These are phyloP conservation scores for Gandaritis pyraliata DNA, from an alignment of 2,888 invertebrate species.

Conservation along the genomic window DNA sequence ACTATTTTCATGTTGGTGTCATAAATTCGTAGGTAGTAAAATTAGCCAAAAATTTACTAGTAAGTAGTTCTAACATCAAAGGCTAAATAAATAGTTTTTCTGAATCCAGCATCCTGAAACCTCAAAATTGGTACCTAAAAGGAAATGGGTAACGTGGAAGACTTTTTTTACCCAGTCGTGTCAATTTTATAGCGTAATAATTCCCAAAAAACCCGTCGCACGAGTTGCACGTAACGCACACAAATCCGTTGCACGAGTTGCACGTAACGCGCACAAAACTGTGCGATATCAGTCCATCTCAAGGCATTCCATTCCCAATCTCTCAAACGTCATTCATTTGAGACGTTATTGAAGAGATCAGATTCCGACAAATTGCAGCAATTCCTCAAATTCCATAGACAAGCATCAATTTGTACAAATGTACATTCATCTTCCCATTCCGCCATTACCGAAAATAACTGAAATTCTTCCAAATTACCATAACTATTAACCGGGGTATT, in stretches of 20 bases:
- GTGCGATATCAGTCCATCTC: not conserved
- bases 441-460: constrained; percentile 16
- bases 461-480: constrained; percentile 27
- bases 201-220: too few species aligned
- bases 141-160: too few species aligned
- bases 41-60: too few species aligned
- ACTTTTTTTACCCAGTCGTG: too few species aligned
- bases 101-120: too few species aligned
- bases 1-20: too few species aligned
- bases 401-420: constrained; percentile 21
- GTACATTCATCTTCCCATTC: constrained; percentile 12
- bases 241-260: not conserved
- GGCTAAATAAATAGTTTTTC: too few species aligned
- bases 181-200: too few species aligned
- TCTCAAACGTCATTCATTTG: constrained; percentile 1
- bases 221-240: too few species aligned
- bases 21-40: too few species aligned
- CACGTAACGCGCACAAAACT: not conserved
- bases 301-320: constrained; percentile 12
- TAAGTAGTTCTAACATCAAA: too few species aligned
- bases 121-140: too few species aligned
- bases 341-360: constrained; percentile 3
- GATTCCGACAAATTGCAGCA: constrained; percentile 16
- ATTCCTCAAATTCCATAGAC: constrained; percentile 14
- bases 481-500: constrained; percentile 26